Evolutionary conservation across 2,888 invertebrate species (phyloP).

Genomic region (Lottia scabra): DNA sequence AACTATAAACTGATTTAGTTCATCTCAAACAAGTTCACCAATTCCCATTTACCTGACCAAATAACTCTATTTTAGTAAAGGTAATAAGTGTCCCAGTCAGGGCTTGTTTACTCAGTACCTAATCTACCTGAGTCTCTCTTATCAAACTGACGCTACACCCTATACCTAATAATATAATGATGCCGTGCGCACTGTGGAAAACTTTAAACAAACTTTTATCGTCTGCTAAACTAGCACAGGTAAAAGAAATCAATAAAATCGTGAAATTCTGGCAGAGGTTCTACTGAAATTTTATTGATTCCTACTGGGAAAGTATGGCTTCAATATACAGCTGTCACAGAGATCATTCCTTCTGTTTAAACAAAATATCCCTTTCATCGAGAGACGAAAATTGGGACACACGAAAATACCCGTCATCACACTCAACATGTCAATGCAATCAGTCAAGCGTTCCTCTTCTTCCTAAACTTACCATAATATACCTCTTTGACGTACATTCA

Average conservation of each 20-base stretch:
- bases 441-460: not conserved
- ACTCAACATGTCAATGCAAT: not conserved
- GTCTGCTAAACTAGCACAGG: conserved; percentile 2
- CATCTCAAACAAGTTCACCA: not conserved
- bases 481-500: too few species aligned
- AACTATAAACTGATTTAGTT: too few species aligned
- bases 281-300: conserved; percentile 6
- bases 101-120: conserved; percentile 4
- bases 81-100: conserved; percentile 1
- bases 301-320: not conserved
- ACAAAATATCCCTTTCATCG: conserved; percentile 1
- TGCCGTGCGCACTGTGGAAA: not conserved
- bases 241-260: not conserved
- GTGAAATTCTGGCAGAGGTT: conserved; percentile 2
- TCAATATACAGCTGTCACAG: conserved; percentile 15
- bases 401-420: not conserved
- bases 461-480: too few species aligned
- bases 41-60: conserved; percentile 6
- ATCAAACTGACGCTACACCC: not conserved
- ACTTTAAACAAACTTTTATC: conserved; percentile 1
- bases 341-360: conserved; percentile 14
- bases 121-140: not conserved
- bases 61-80: conserved; percentile 1
- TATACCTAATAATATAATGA: not conserved
- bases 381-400: not conserved